Evolutionary conservation across 2,113 vertebrate species (phyloP).

Genomic region (Noctilio leporinus): DNA sequence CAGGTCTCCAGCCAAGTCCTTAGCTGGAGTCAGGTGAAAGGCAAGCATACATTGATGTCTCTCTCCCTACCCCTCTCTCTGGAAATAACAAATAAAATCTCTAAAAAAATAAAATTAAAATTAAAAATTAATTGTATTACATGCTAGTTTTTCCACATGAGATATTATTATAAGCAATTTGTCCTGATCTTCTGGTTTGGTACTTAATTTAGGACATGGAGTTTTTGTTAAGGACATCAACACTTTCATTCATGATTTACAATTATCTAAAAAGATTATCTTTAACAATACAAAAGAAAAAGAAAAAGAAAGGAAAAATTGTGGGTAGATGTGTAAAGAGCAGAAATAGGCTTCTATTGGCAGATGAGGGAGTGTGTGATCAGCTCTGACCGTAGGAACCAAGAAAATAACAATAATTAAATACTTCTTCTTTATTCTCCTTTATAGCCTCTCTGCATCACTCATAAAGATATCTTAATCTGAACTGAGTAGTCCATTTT

Average conservation of each 20-base stretch:
- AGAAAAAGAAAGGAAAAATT: too few species aligned
- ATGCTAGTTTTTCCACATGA: not conserved
- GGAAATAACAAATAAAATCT: too few species aligned
- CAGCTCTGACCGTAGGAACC: not conserved
- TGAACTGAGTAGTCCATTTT: not conserved
- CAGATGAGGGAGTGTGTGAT: not conserved
- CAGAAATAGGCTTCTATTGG: not conserved
- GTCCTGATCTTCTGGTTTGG: not conserved
- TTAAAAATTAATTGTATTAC: not conserved
- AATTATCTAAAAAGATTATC: not conserved
- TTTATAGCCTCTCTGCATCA: not conserved
- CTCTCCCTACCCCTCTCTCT: too few species aligned
- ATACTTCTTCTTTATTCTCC: not conserved
- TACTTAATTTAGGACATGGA: not conserved
- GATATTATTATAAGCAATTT: not conserved
- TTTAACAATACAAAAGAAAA: not conserved
- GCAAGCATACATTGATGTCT: too few species aligned
- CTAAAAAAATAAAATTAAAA: too few species aligned
- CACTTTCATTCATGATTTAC: not conserved
- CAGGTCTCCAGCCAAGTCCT: too few species aligned
- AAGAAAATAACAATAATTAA: not conserved
- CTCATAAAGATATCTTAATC: not conserved
- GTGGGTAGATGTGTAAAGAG: not conserved
- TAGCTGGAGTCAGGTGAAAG: too few species aligned
- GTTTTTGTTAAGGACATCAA: not conserved